A percentile compares a stretch with the other conserved stretches of the same genome.
Conservation (phyloP, 2,888 invertebrate species). For the Athalia cordata region DNA sequence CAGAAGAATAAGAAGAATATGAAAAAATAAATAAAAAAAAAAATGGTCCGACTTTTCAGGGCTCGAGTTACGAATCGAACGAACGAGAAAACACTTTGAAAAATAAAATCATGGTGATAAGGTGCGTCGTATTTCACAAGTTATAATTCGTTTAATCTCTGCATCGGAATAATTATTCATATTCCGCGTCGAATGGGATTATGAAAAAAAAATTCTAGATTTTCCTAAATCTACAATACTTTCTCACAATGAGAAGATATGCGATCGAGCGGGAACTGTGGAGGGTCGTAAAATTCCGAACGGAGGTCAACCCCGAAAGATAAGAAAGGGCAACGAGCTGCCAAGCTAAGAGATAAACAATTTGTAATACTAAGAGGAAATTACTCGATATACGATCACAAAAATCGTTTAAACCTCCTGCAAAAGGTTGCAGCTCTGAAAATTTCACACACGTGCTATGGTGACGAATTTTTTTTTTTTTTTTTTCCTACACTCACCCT, state of each 20-base stretch:
- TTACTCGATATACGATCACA: slow-evolving; percentile 50
- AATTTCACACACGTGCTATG: neutral
- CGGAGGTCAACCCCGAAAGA: slow-evolving; percentile 62
- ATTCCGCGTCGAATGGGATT: no score
- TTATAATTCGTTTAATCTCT: neutral
- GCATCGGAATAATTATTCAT: no score
- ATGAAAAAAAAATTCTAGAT: neutral
- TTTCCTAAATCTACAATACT: slow-evolving; percentile 3
- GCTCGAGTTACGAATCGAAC: no score
- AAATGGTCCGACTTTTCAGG: no score
- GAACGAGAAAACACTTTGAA: no score
- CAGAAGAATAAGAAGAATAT: no score
- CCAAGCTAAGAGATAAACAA: slow-evolving; percentile 68
- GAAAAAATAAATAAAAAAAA: no score
- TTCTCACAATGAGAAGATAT: slow-evolving; percentile 30
- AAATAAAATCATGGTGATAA: slow-evolving; percentile 7
- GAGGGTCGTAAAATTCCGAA: slow-evolving; percentile 56
- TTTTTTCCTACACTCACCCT: no score
- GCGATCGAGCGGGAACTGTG: slow-evolving; percentile 15
- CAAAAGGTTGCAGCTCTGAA: neutral
- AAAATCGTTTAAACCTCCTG: neutral
- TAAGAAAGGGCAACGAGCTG: slow-evolving; percentile 63
- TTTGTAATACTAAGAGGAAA: slow-evolving; percentile 66
- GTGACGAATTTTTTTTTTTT: no score
- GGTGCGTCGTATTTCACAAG: slow-evolving; percentile 5